Percentiles rank a stretch among this genome's conserved stretches.
Conservation (phyloP, 2,797 vertebrate genomes). For the Clarias laeviceps region DNA sequence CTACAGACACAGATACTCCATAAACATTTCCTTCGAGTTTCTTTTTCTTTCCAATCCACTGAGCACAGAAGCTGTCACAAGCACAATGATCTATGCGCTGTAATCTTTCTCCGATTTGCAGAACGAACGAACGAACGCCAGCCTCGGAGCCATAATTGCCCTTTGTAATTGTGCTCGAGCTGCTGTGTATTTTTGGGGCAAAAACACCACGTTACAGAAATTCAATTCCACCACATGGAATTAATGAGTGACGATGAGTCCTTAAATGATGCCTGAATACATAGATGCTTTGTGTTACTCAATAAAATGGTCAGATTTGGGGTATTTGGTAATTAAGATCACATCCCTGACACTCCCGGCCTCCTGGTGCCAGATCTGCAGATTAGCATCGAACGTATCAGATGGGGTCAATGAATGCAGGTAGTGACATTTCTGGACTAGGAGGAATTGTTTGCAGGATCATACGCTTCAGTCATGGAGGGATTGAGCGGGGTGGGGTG, state of each 20-base stretch:
- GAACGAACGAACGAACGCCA: conserved; percentile 34
- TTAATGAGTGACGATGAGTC: background rate
- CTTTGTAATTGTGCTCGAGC: conserved; percentile 11
- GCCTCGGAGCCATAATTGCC: conserved; percentile 13
- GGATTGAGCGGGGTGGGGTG: background rate
- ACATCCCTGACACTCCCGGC: conserved; percentile 17
- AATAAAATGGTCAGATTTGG: conserved; percentile 11
- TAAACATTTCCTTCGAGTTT: conserved; percentile 63
- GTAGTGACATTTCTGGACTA: conserved; percentile 35
- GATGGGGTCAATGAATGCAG: conserved; percentile 39
- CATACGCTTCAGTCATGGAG: background rate
- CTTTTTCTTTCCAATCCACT: conserved; percentile 59
- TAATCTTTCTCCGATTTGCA: conserved; percentile 67
- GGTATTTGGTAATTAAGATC: conserved; percentile 26
- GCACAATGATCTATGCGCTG: conserved; percentile 70
- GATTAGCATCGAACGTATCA: conserved; percentile 32
- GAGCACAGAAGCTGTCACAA: conserved; percentile 66
- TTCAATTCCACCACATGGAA: background rate
- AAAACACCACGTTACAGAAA: conserved; percentile 6
- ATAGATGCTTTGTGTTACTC: background rate
- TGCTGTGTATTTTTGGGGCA: background rate
- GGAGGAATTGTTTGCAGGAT: conserved; percentile 30
- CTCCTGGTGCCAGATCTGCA: conserved; percentile 1
- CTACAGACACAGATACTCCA: conserved; percentile 54
- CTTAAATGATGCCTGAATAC: background rate